Evolutionary conservation across 2,113 vertebrate genomes (phyloP), one percentile per base, ranked within the genome.

Genomic region (Amblyopsis rosae): DNA sequence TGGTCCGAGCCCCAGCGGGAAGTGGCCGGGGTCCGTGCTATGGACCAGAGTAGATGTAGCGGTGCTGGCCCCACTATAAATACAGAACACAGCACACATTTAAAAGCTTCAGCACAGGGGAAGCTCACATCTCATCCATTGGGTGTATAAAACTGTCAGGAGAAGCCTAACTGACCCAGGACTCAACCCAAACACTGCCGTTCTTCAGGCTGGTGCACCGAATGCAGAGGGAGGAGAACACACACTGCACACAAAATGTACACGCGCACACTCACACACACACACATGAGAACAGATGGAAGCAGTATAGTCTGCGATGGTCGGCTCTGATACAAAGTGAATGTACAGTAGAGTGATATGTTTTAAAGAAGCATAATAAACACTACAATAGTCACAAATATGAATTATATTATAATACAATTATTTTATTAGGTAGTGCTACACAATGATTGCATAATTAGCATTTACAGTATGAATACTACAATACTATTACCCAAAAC

Each of bases 131-230:
- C 60, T 67, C 84, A 66, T 85, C 79, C 70, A 54, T 50, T 75
- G 80, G 79, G 73, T 87, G 69, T 80, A 88, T 91, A 87, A 91
- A 93, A 90, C 82, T 93, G 92, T 92, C 92, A 92, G 78, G 81
- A 82, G 75, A 82, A 86, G 84, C 75, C 73, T 53, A 59, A 73
- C 75, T 91, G 90, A 92, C 91, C 91, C 84, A 70, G 75, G 81
- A 72, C 80, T 92, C 87, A 92, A 92, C 90, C 89, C 84, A 92
- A 92, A 91, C 91, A 84, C 59, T 87, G 62, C 59, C 48, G 65
- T 57, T 59, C 73, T 62, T 72, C 57, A 70, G 32, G 11, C 2
- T 15, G 67, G 51, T 63, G 57, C 70, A 64, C 62, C 17, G 59
- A 62, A 4, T 6, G 59, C 41, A 49, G 53, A 54, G 53, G 7